Evolutionary conservation across 2,888 invertebrate species (phyloP), one percentile per base, ranked within the genome.

Genomic region (Mesorhabditis sp.): DNA sequence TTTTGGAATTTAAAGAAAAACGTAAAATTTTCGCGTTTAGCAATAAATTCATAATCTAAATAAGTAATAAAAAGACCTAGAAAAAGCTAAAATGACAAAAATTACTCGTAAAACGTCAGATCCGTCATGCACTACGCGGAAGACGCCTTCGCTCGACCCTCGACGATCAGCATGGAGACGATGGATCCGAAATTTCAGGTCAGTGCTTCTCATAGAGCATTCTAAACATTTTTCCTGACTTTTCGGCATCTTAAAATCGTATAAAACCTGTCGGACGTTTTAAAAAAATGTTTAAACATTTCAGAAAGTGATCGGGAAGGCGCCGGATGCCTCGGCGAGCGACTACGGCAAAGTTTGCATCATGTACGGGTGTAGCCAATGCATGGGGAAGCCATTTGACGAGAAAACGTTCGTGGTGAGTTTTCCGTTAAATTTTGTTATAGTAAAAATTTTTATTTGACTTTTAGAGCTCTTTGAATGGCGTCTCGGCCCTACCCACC

Each of bases 311-410:
- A 83, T 83, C 67, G 83, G 83, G 5, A 71, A 74, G 45, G 76
- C 73, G 5, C 70, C 58, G n/a, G 80, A 80, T 68, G 82, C 83
- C 5, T 77, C 80, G 6, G 67, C 72, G 44, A 75, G 76, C 62
- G 83, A 83, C 70, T 83, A 82, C 70, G 71, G 70, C 5, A 83
- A 83, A 70, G 74, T 83, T 50, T 83, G 83, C 72, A 72, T 76
- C 4, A 74, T 82, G 41, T 83, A 83, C 69, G 72, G 74, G 4
- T 80, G 80, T 66, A 58, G 65, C 4, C 69, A 63, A 13, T 80
- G 80, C 64, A 77, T 76, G 76, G 69, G 74, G 43, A 70, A 75
- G 45, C 67, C 69, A 15, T 72, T 71, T 41, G 64, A 67, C 6
- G 50, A 70, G n/a, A 10, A 50, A 50, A 13, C 58, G 7, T 50